These are phyloP conservation scores for Hydrozoanthus gracilis DNA, from an alignment of 92 coral and sea anemone species.

Conservation along the genomic window DNA sequence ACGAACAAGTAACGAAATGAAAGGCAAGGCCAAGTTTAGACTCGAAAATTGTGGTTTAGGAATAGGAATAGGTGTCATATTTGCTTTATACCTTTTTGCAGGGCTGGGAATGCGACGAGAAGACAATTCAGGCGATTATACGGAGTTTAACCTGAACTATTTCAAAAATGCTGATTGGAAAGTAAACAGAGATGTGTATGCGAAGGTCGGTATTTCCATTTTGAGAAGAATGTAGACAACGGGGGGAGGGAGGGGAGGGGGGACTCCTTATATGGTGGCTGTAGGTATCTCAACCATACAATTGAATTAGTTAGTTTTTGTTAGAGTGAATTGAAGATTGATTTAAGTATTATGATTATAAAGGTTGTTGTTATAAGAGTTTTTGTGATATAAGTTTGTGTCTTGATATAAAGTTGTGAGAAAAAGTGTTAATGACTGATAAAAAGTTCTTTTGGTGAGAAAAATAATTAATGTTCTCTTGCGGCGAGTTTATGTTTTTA, in stretches of 20 bases:
- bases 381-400: no score
- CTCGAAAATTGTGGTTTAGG: neutral
- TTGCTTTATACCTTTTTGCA: neutral
- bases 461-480: no score
- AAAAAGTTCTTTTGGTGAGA: no score
- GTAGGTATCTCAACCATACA: no score
- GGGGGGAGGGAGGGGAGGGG: no score
- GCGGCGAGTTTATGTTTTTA: no score
- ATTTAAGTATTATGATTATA: no score
- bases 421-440: no score
- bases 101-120: slow-evolving; percentile 44
- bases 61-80: neutral
- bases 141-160: slow-evolving; percentile 75
- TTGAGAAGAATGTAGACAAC: neutral
- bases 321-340: no score
- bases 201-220: slow-evolving; percentile 56
- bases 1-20: slow-evolving; percentile 20
- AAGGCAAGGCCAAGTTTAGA: slow-evolving; percentile 31
- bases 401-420: no score
- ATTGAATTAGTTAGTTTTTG: no score
- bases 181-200: slow-evolving; percentile 72
- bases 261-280: neutral
- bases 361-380: no score
- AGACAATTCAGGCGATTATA: slow-evolving; percentile 53
- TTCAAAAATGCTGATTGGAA: slow-evolving; percentile 74